phyloP scores from a whole-genome alignment of 2,888 invertebrate genomes.

The Ormyrus rosae region DNA sequence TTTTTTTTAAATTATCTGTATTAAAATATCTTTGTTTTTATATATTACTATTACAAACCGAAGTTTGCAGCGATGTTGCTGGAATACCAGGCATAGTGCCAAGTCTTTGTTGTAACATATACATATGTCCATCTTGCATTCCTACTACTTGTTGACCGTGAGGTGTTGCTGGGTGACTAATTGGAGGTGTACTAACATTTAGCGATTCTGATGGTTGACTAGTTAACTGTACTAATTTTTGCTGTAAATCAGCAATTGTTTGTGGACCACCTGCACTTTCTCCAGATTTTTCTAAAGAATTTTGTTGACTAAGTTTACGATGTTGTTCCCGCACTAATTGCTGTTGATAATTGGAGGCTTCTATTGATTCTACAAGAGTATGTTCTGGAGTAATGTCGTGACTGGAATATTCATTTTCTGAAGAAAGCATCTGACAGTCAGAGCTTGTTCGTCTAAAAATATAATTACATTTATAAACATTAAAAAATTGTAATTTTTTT shows the following conservation, averaged over 20 bases:
- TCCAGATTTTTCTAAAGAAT: conserved; percentile 69
- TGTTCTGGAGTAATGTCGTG: conserved; percentile 73
- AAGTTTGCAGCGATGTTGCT: conserved; percentile 60
- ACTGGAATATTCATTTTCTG: conserved; percentile 71
- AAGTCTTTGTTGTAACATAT: conserved; percentile 84
- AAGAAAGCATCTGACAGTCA: conserved; percentile 69
- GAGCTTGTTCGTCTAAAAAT: conserved; percentile 68
- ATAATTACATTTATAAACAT: conserved; percentile 17
- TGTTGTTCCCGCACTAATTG: conserved; percentile 67
- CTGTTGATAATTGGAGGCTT: conserved; percentile 62
- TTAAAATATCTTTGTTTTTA: neutral
- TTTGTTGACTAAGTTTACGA: conserved; percentile 72
- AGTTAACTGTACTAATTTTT: conserved; percentile 79
- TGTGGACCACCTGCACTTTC: conserved; percentile 70
- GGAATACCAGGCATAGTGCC: conserved; percentile 75
- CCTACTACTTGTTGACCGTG: conserved; percentile 78
- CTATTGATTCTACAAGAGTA: conserved; percentile 69
- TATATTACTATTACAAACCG: conserved; percentile 57
- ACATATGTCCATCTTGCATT: conserved; percentile 82
- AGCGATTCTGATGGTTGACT: conserved; percentile 75
- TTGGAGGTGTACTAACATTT: conserved; percentile 75
- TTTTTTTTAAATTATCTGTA: conserved; percentile 15
- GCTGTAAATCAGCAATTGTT: conserved; percentile 79
- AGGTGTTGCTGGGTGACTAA: conserved; percentile 81
- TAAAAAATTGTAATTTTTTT: neutral